A percentile compares a stretch with the other conserved stretches of the same genome.
Conservation (phyloP, 1,140 invertebrate genomes). For the Euglossa dilemma region DNA sequence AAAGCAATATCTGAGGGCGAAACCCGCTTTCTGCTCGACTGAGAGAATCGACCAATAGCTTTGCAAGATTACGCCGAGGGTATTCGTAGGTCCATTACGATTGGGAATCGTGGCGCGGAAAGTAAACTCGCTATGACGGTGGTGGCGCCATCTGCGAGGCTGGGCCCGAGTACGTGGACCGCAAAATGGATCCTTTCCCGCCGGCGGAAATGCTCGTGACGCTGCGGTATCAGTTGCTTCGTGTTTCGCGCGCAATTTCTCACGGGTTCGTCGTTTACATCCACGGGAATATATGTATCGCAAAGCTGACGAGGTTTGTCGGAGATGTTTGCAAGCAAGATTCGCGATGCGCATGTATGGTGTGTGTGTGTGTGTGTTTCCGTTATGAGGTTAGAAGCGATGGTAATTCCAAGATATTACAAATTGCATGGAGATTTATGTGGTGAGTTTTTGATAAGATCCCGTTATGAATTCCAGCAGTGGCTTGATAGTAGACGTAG, state of each 20-base stretch:
- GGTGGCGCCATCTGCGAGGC: too few relatives aligned
- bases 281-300: too few relatives aligned
- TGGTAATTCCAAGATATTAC: too few relatives aligned
- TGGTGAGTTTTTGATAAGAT: too few relatives aligned
- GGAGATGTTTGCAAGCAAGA: too few relatives aligned
- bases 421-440: too few relatives aligned
- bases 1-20: background rate
- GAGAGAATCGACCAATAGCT: background rate
- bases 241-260: background rate
- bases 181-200: background rate
- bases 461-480: too few relatives aligned
- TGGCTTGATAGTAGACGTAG: too few relatives aligned
- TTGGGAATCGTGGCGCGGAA: conserved; percentile 24
- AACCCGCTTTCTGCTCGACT: background rate
- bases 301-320: background rate
- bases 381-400: too few relatives aligned
- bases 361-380: too few relatives aligned
- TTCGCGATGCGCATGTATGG: too few relatives aligned
- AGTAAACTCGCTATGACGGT: conserved; percentile 23
- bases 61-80: background rate
- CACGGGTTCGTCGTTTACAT: background rate
- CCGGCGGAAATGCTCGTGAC: background rate
- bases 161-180: background rate
- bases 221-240: background rate
- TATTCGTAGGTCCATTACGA: conserved; percentile 32